A percentile compares a stretch with the other conserved stretches of the same genome.
These are phyloP conservation scores for Epizoanthus fatuus DNA, from an alignment of 92 coral and sea anemone genomes.

Conservation along the genomic window DNA sequence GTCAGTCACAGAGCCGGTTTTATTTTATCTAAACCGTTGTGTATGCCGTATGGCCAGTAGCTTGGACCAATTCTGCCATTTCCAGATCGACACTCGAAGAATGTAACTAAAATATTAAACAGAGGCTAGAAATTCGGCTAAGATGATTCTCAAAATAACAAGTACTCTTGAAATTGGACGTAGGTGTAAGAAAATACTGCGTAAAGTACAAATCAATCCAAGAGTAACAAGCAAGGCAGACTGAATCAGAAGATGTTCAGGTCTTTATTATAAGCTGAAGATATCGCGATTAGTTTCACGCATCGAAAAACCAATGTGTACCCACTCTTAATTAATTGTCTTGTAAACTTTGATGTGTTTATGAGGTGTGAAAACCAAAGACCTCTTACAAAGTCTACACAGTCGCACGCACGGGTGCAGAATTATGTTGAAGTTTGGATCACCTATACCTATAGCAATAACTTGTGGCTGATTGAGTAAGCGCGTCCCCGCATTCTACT, in stretches of 20 bases:
- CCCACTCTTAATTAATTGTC: constrained; percentile 6
- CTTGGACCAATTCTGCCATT: too few species aligned
- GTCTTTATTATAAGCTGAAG: too few species aligned
- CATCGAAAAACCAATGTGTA: neutral
- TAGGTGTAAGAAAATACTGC: neutral
- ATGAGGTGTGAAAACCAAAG: constrained; percentile 44
- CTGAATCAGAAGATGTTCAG: too few species aligned
- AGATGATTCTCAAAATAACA: neutral
- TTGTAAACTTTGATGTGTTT: constrained; percentile 44
- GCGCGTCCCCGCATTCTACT: neutral
- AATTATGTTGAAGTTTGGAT: neutral
- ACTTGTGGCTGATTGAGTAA: neutral
- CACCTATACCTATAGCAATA: neutral
- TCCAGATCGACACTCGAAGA: too few species aligned
- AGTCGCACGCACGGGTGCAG: neutral
- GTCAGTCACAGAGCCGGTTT: too few species aligned
- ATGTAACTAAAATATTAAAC: too few species aligned
- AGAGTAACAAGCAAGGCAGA: neutral
- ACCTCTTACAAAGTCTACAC: neutral
- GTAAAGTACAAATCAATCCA: neutral
- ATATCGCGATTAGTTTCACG: neutral
- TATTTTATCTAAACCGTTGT: too few species aligned
- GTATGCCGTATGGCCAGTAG: too few species aligned
- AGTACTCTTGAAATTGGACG: neutral
- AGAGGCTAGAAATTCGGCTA: too few species aligned